Evolutionary conservation across 2,113 vertebrate genomes (phyloP).

Genomic region (Anoplopoma fimbria): DNA sequence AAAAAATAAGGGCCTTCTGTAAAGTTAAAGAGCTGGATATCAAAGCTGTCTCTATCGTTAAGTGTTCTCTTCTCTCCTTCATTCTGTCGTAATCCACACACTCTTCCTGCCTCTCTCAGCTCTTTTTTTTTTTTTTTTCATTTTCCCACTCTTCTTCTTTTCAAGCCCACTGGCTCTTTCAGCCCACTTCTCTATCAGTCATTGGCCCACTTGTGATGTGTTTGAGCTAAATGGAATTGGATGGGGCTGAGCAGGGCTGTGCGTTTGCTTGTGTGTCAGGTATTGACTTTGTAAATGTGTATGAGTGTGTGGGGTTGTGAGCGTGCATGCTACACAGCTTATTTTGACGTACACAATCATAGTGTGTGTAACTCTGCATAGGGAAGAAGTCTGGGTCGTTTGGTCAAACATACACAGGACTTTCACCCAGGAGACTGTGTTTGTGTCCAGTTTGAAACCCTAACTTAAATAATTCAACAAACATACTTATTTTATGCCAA

Average conservation of each 20-base stretch:
- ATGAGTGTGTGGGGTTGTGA: not conserved
- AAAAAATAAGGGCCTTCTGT: not conserved
- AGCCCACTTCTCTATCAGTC: constrained; percentile 57
- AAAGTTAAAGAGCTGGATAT: constrained; percentile 7
- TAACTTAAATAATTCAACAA: too few relatives aligned
- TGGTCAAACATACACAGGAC: too few relatives aligned
- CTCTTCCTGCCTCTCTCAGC: constrained; percentile 2
- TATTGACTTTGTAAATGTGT: not conserved
- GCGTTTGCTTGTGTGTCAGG: constrained; percentile 21
- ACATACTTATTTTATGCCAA: too few relatives aligned
- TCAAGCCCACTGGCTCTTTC: constrained; percentile 59
- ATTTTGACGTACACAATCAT: not conserved
- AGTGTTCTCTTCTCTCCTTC: constrained; percentile 21
- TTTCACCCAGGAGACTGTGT: not conserved
- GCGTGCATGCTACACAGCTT: not conserved
- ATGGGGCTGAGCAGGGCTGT: constrained; percentile 25
- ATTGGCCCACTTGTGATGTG: constrained; percentile 53
- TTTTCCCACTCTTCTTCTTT: constrained; percentile 31
- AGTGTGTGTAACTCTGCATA: not conserved
- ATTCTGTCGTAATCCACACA: constrained; percentile 23
- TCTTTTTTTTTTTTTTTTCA: not conserved
- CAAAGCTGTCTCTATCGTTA: constrained; percentile 16
- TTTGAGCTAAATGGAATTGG: constrained; percentile 60
- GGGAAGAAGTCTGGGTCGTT: not conserved
- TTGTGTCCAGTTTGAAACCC: not conserved